Conservation (phyloP, 2,113 vertebrate species). For the Prochilodus magdalenae region DNA sequence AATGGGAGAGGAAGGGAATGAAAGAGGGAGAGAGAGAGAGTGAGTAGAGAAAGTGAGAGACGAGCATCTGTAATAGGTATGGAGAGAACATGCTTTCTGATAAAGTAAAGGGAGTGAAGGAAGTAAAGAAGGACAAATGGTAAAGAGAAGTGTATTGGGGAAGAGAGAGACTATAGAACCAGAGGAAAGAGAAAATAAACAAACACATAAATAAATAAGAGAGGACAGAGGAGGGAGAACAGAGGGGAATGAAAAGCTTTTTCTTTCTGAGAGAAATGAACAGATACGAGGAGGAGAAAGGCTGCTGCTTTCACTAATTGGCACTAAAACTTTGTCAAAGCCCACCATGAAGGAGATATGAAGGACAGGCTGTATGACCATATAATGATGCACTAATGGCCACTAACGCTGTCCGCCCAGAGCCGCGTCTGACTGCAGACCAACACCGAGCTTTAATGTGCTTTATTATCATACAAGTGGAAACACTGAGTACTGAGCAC, state of each 20-base stretch:
- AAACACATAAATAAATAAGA: not conserved
- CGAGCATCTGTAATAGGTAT: no score
- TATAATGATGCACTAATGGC: not conserved
- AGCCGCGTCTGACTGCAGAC: not conserved
- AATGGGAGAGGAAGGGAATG: not conserved
- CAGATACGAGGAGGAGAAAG: not conserved
- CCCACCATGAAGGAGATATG: not conserved
- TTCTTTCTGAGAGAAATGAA: not conserved
- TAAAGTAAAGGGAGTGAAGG: no score
- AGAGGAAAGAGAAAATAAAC: no score
- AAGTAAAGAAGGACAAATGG: no score
- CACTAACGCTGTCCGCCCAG: not conserved
- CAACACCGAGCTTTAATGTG: not conserved
- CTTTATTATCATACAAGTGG: no score
- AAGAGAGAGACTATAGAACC: no score
- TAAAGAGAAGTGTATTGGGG: no score
- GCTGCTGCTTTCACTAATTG: not conserved
- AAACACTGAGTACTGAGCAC: not conserved
- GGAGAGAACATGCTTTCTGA: not conserved
- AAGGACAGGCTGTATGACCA: no score
- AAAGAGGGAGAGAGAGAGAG: no score
- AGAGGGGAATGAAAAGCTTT: not conserved
- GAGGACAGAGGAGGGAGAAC: not conserved
- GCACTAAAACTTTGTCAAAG: not conserved
- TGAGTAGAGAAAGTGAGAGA: not conserved